Conservation (phyloP, 37 sponge, comb jelly and placozoan genomes). For the Aphrocallistes beatrix region DNA sequence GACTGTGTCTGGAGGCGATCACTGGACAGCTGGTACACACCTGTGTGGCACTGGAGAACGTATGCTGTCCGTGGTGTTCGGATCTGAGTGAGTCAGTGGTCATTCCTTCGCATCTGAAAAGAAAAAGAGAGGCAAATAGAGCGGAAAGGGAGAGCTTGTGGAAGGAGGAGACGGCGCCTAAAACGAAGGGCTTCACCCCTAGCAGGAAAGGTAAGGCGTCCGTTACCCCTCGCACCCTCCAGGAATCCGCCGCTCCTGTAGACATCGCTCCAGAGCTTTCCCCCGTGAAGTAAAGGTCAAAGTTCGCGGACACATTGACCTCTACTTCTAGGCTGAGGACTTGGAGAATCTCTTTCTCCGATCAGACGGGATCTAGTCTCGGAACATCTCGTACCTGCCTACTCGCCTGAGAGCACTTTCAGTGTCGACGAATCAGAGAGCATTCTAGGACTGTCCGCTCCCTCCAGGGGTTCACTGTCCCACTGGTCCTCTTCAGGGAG, state of each 20-base stretch:
- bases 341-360: constrained; percentile 59
- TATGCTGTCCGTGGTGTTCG: too few species aligned
- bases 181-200: neutral
- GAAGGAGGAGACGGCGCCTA: neutral
- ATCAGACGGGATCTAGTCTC: constrained; percentile 36
- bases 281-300: constrained; percentile 39
- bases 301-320: constrained; percentile 64
- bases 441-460: constrained; percentile 34
- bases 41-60: constrained; percentile 49
- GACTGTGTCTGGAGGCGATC: constrained; percentile 49
- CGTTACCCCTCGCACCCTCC: neutral
- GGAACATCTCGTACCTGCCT: constrained; percentile 79
- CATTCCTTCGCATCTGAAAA: neutral
- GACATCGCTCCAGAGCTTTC: constrained; percentile 30
- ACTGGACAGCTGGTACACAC: constrained; percentile 31
- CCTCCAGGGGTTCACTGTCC: constrained; percentile 29
- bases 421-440: constrained; percentile 27
- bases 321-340: constrained; percentile 54
- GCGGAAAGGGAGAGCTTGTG: neutral
- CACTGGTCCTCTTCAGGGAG: too few species aligned
- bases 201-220: neutral
- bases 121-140: neutral
- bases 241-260: neutral
- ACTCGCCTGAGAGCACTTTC: constrained; percentile 53
- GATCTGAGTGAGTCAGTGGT: neutral